Percentiles rank a stretch among this genome's conserved stretches.
Conservation (phyloP, 1,140 invertebrate genomes). For the Araneus ventricosus region DNA sequence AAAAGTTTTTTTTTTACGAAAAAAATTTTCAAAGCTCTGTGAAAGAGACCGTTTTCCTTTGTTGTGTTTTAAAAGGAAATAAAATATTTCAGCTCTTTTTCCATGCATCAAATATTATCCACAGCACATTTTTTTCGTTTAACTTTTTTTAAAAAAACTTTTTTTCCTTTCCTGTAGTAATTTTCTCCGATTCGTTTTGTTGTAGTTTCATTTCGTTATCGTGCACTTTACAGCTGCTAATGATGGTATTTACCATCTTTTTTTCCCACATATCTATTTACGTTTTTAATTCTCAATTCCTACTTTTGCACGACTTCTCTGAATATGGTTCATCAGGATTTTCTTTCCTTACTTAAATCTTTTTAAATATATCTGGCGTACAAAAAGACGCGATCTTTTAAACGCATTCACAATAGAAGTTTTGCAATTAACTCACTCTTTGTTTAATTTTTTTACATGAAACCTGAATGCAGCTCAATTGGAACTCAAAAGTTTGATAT, state of each 20-base stretch:
- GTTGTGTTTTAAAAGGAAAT: constrained; percentile 58
- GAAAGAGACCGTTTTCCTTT: constrained; percentile 46
- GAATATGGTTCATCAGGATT: constrained; percentile 8
- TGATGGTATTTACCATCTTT: constrained; percentile 49
- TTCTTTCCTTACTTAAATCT: not conserved
- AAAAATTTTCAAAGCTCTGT: constrained; percentile 34
- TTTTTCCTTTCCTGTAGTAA: constrained; percentile 31
- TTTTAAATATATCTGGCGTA: not conserved
- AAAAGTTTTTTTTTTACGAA: constrained; percentile 37
- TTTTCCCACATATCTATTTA: constrained; percentile 50
- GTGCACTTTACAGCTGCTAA: constrained; percentile 63
- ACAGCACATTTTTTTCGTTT: constrained; percentile 18
- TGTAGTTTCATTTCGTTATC: constrained; percentile 59
- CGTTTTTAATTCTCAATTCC: constrained; percentile 22
- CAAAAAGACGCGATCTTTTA: not conserved
- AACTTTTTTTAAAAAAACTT: not conserved
- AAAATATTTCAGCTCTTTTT: constrained; percentile 50
- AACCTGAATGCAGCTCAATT: too few species aligned
- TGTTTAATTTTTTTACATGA: too few species aligned
- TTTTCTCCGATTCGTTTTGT: constrained; percentile 41
- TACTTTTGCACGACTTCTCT: not conserved
- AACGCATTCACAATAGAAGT: too few species aligned
- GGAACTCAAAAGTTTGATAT: too few species aligned
- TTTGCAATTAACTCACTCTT: too few species aligned
- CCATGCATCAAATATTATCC: constrained; percentile 43